Percentiles rank a stretch among this genome's conserved stretches.
Evolutionary conservation across 1,140 invertebrate species (phyloP).

Genomic region (Drosophila kohkoa): DNA sequence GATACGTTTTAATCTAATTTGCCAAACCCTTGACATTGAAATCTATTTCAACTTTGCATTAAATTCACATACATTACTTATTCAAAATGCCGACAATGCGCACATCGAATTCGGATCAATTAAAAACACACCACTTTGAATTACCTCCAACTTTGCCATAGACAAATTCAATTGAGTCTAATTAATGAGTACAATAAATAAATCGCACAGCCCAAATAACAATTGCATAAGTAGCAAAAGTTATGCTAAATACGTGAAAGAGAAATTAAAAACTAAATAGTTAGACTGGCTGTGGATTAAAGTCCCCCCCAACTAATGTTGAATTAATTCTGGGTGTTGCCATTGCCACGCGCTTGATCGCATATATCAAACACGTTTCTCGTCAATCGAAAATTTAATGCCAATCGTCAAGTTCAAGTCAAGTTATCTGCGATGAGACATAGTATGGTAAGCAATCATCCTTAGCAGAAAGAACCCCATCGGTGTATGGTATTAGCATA

Average conservation of each 20-base stretch:
- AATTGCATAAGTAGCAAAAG: not conserved
- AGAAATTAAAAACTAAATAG: not conserved
- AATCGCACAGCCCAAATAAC: not conserved
- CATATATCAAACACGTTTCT: constrained; percentile 46
- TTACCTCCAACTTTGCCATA: constrained; percentile 9
- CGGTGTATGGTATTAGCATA: constrained; percentile 59
- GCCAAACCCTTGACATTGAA: constrained; percentile 45
- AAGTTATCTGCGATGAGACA: constrained; percentile 46
- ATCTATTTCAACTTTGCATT: not conserved
- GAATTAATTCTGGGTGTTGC: not conserved
- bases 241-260: not conserved
- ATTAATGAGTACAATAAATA: not conserved
- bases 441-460: constrained; percentile 47
- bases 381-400: not conserved
- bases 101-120: not conserved
- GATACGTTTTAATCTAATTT: not conserved
- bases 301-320: not conserved
- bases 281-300: not conserved
- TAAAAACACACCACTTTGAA: not conserved
- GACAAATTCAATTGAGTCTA: not conserved
- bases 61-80: not conserved
- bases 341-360: constrained; percentile 16
- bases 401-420: constrained; percentile 17
- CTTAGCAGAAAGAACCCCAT: constrained; percentile 64
- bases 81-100: not conserved